These are phyloP conservation scores for Epizoanthus ramosus DNA, from an alignment of 92 coral and sea anemone species.

Conservation along the genomic window DNA sequence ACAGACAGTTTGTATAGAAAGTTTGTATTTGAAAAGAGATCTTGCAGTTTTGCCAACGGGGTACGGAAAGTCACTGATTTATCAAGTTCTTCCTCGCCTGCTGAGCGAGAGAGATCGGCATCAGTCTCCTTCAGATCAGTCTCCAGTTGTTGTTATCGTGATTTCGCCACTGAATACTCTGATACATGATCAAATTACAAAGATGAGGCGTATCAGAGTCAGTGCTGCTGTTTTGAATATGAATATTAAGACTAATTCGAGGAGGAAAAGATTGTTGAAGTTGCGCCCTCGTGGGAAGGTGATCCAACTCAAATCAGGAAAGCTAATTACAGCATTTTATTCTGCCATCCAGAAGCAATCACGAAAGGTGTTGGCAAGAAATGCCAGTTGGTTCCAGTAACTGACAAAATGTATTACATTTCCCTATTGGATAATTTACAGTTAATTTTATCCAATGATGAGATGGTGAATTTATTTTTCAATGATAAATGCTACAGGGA, in stretches of 20 bases:
- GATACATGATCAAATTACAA: slow-evolving; percentile 43
- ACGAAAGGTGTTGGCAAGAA: slow-evolving; percentile 7
- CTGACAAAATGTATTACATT: slow-evolving; percentile 32
- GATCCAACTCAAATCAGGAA: too few species aligned
- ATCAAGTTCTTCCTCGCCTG: too few species aligned
- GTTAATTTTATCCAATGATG: slow-evolving; percentile 33
- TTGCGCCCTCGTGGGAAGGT: too few species aligned
- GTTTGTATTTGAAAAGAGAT: slow-evolving; percentile 24
- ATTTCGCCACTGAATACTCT: too few species aligned
- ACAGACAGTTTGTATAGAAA: slow-evolving; percentile 50
- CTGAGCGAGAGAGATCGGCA: too few species aligned
- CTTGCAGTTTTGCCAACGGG: too few species aligned
- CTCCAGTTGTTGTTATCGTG: slow-evolving; percentile 4
- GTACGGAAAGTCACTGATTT: too few species aligned
- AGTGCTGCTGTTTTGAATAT: slow-evolving; percentile 35
- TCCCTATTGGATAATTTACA: slow-evolving; percentile 22
- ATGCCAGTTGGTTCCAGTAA: slow-evolving; percentile 6
- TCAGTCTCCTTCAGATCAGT: neutral
- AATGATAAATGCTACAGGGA: slow-evolving; percentile 7
- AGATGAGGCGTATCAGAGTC: slow-evolving; percentile 5
- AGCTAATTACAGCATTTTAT: too few species aligned
- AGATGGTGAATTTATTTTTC: slow-evolving; percentile 26
- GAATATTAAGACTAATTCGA: too few species aligned
- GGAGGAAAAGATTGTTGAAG: slow-evolving; percentile 7
- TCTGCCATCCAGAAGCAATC: too few species aligned